Evolutionary conservation across 2,797 vertebrate genomes (phyloP).

Genomic region (Sitta carolinensis): DNA sequence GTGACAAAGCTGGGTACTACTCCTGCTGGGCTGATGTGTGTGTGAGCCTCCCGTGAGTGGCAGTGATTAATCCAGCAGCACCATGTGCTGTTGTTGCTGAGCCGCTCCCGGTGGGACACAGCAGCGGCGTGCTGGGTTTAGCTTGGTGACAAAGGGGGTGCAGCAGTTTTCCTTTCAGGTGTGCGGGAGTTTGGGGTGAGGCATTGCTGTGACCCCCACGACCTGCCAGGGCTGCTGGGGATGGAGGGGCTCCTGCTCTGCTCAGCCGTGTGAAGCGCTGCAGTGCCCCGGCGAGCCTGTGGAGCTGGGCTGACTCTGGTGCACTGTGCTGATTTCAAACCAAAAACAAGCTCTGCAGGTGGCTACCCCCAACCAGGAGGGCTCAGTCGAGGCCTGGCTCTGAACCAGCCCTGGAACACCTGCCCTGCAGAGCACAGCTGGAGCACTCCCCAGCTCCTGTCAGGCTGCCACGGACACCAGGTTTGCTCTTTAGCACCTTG

Average conservation of each 20-base stretch:
- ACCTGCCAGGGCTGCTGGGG: neutral
- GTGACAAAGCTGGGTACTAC: slow-evolving; percentile 30
- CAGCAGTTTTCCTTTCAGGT: neutral
- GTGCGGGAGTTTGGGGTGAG: neutral
- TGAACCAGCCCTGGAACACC: neutral
- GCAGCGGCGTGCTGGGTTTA: neutral
- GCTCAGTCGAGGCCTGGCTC: neutral
- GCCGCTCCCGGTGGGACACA: neutral
- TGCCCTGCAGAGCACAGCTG: neutral
- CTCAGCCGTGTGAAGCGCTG: neutral
- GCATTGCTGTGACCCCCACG: fast-evolving
- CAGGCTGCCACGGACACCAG: neutral
- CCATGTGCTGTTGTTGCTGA: neutral
- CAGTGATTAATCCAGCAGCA: slow-evolving; percentile 36
- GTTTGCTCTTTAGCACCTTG: neutral
- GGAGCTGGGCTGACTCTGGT: neutral
- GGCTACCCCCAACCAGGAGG: neutral
- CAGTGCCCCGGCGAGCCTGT: neutral
- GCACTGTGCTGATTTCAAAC: neutral
- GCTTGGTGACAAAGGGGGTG: neutral
- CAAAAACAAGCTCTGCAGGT: neutral
- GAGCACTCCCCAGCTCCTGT: neutral
- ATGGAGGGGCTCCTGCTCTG: neutral
- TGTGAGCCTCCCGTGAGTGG: slow-evolving; percentile 23
- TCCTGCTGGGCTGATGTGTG: slow-evolving; percentile 48